A percentile compares a stretch with the other conserved stretches of the same genome.
phyloP scores from a whole-genome alignment of 2,888 invertebrate genomes.

The Dioctria rufipes region DNA sequence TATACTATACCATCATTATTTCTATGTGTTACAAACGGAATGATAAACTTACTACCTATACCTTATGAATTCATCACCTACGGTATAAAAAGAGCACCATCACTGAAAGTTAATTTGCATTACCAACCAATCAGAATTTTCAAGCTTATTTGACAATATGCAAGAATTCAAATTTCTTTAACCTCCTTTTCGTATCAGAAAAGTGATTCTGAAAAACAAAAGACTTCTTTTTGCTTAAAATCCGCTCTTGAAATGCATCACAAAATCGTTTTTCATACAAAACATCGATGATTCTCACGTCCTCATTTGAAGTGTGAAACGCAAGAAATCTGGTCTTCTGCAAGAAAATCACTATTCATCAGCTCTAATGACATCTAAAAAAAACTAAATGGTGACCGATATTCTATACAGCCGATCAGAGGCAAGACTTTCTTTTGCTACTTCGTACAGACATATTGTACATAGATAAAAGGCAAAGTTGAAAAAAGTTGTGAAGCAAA shows the following conservation, averaged over 20 bases:
- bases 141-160: too few species aligned
- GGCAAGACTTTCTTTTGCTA: constrained; percentile 34
- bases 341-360: constrained; percentile 25
- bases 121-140: too few species aligned
- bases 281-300: constrained; percentile 21
- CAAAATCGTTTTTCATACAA: neutral
- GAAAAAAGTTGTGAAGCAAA: constrained; percentile 33
- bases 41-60: too few species aligned
- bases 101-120: too few species aligned
- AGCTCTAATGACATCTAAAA: constrained; percentile 16
- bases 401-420: neutral
- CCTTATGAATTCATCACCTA: too few species aligned
- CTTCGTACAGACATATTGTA: neutral
- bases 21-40: too few species aligned
- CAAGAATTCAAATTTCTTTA: too few species aligned
- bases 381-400: constrained; percentile 50
- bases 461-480: constrained; percentile 6
- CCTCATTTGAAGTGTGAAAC: constrained; percentile 7
- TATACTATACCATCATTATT: too few species aligned
- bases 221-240: neutral
- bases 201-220: too few species aligned
- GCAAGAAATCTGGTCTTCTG: constrained; percentile 13
- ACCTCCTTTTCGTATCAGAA: too few species aligned
- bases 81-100: too few species aligned
- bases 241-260: neutral